Percentiles rank a stretch among this genome's conserved stretches.
Conservation (phyloP, 1,140 invertebrate genomes). For the Spodoptera frugiperda region DNA sequence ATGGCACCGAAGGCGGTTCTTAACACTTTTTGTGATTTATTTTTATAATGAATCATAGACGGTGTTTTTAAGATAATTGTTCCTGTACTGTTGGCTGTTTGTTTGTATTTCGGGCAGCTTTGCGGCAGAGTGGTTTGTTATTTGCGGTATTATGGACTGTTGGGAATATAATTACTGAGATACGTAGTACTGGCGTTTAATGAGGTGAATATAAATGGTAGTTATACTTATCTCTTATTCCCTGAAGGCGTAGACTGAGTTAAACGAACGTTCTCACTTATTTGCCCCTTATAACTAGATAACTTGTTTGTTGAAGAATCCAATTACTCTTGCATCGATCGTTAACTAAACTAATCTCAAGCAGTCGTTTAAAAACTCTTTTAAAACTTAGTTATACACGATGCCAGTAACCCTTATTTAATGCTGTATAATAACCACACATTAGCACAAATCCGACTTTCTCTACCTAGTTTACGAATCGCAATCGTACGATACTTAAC, state of each 20-base stretch:
- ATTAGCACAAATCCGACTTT: background rate
- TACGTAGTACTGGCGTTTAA: conserved; percentile 7
- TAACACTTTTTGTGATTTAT: conserved; percentile 48
- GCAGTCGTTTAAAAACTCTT: too few species aligned
- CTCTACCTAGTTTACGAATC: background rate
- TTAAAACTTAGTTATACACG: too few species aligned
- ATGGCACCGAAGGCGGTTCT: conserved; percentile 66
- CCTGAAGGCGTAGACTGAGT: too few species aligned
- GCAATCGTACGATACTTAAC: background rate
- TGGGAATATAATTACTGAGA: background rate
- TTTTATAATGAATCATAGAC: conserved; percentile 48
- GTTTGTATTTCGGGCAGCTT: conserved; percentile 14
- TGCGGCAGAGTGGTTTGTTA: conserved; percentile 7
- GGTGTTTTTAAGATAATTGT: conserved; percentile 47
- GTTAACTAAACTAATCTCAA: too few species aligned
- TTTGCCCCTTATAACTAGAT: too few species aligned
- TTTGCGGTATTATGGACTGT: conserved; percentile 10
- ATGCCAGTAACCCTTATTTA: too few species aligned
- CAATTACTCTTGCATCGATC: too few species aligned
- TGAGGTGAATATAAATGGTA: background rate
- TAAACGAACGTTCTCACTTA: too few species aligned
- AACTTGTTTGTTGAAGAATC: too few species aligned
- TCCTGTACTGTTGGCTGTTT: conserved; percentile 24
- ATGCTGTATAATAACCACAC: background rate
- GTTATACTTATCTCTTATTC: too few species aligned